Evolutionary conservation across 2,888 invertebrate species (phyloP).

Genomic region (Sclerodermus sp.): DNA sequence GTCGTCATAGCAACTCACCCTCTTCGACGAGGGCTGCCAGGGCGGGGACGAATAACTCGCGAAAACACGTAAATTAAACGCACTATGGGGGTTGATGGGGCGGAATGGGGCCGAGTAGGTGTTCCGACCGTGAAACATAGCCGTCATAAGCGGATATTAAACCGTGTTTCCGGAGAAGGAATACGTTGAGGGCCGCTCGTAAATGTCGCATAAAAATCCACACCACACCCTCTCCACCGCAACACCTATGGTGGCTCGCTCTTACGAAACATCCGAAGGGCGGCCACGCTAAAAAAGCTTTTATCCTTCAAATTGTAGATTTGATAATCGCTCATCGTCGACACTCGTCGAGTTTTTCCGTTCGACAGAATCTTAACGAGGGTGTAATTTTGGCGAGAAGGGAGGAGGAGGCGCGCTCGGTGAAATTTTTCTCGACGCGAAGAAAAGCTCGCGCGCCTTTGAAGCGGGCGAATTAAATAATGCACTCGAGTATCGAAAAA

Average conservation of each 20-base stretch:
- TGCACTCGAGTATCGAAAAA: conserved; percentile 1
- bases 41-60: conserved; percentile 53
- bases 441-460: too few relatives aligned
- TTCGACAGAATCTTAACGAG: too few relatives aligned
- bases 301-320: too few relatives aligned
- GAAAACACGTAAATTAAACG: conserved; percentile 57
- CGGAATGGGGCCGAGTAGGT: conserved; percentile 47
- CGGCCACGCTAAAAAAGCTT: too few relatives aligned
- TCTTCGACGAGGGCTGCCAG: conserved; percentile 32
- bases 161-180: conserved; percentile 17
- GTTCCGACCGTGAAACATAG: conserved; percentile 44
- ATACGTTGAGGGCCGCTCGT: conserved; percentile 10
- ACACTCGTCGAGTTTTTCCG: too few relatives aligned
- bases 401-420: too few relatives aligned
- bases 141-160: conserved; percentile 51
- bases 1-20: conserved; percentile 50
- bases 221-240: too few relatives aligned
- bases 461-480: background rate
- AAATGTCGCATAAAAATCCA: conserved; percentile 26
- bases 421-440: too few relatives aligned
- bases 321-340: too few relatives aligned
- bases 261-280: too few relatives aligned
- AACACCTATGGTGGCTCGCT: too few relatives aligned
- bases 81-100: conserved; percentile 53
- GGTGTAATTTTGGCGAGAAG: too few relatives aligned